Conservation (phyloP, 2,797 vertebrate species). For the Oreortyx pictus region DNA sequence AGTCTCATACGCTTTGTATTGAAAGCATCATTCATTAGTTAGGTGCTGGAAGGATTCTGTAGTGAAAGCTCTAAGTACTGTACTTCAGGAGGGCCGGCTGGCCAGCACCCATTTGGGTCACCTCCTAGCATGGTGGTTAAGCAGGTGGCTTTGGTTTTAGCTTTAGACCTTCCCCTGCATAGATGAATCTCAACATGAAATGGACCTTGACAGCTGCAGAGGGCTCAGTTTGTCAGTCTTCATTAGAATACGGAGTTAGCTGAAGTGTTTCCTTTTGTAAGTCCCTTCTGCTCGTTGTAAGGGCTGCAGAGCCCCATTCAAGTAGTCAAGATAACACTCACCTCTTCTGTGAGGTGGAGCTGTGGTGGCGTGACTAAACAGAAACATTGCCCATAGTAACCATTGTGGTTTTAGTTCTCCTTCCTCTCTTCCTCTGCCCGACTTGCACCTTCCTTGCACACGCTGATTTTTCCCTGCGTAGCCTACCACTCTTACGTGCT, state of each 20-base stretch:
- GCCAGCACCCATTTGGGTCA: background rate
- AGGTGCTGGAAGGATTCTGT: background rate
- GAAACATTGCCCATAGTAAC: background rate
- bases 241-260: background rate
- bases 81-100: background rate
- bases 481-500: background rate
- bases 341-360: background rate
- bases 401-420: background rate
- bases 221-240: background rate
- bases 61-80: background rate
- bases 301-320: background rate
- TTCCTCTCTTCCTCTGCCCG: background rate
- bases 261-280: background rate
- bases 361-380: background rate
- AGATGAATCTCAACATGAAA: background rate
- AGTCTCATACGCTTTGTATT: background rate
- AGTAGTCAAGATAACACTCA: background rate
- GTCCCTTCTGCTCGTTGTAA: background rate
- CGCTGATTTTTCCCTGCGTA: background rate
- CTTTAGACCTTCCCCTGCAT: background rate
- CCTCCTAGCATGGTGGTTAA: background rate
- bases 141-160: background rate
- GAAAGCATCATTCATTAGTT: background rate
- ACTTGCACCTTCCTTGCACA: background rate
- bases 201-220: slow-evolving; percentile 50